phyloP scores from a whole-genome alignment of 2,797 vertebrate genomes.

The Miichthys miiuy region DNA sequence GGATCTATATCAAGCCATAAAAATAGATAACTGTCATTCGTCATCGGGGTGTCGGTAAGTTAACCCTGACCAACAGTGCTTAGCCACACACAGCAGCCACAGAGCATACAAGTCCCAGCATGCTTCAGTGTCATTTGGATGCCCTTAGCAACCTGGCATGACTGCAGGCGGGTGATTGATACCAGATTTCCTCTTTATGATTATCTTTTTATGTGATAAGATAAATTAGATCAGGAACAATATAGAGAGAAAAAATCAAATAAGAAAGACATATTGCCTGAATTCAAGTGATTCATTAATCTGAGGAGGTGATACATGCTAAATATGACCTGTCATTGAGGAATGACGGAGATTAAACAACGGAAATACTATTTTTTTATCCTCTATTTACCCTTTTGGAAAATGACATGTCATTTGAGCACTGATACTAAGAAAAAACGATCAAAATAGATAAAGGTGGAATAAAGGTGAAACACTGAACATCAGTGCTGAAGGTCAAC shows the following conservation, averaged over 20 bases:
- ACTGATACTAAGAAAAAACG: neutral
- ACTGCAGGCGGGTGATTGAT: conserved; percentile 63
- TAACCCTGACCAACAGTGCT: conserved; percentile 76
- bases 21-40: conserved; percentile 81
- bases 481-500: conserved; percentile 9
- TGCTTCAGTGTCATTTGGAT: conserved; percentile 73
- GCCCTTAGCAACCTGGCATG: conserved; percentile 64
- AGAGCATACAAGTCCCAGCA: conserved; percentile 74
- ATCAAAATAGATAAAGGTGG: neutral
- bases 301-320: conserved; percentile 30
- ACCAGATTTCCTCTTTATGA: conserved; percentile 47
- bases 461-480: neutral
- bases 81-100: conserved; percentile 46
- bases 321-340: conserved; percentile 46
- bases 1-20: conserved; percentile 79
- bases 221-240: conserved; percentile 62
- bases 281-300: conserved; percentile 56
- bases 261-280: conserved; percentile 45
- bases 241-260: conserved; percentile 42
- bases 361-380: conserved; percentile 24
- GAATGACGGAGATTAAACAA: conserved; percentile 38
- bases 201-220: conserved; percentile 63
- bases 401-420: neutral
- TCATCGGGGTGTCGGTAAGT: conserved; percentile 71
- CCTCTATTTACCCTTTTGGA: conserved; percentile 39